phyloP scores from a whole-genome alignment of 2,888 invertebrate genomes.

The Ischnura elegans region DNA sequence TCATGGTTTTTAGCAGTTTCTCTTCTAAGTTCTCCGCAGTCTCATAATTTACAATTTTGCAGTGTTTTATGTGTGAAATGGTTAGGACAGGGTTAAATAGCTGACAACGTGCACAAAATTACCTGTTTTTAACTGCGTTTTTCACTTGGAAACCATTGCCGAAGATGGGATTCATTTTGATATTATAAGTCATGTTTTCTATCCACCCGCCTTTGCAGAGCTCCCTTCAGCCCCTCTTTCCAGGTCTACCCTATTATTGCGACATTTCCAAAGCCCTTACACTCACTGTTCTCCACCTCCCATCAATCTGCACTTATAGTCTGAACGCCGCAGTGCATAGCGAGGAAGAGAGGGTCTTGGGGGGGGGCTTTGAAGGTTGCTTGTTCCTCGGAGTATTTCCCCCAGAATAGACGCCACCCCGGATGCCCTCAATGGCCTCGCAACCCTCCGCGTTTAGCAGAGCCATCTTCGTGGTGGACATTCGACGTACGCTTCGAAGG shows the following conservation, averaged over 20 bases:
- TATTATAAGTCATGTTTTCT: too few species aligned
- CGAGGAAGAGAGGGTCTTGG: neutral
- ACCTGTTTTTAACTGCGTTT: too few species aligned
- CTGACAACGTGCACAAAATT: too few species aligned
- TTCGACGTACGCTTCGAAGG: neutral
- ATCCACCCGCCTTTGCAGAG: neutral
- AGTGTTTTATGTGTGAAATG: too few species aligned
- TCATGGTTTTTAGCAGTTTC: too few species aligned
- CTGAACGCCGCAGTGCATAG: neutral
- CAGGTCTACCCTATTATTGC: neutral
- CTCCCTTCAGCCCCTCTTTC: neutral
- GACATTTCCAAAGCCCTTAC: neutral
- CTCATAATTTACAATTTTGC: too few species aligned
- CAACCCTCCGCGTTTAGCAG: slow-evolving; percentile 40
- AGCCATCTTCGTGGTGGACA: slow-evolving; percentile 4
- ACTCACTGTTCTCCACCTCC: neutral
- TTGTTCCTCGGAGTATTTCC: slow-evolving; percentile 58
- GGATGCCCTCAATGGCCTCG: slow-evolving; percentile 37
- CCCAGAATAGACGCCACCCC: slow-evolving; percentile 13
- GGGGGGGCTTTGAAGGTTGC: neutral
- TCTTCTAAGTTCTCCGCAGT: too few species aligned
- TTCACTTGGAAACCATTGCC: too few species aligned
- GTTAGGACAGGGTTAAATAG: too few species aligned
- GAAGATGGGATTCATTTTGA: too few species aligned
- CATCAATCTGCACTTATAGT: neutral